phyloP scores from a whole-genome alignment of 2,888 invertebrate genomes.

The Drosophila nr. medialis region DNA sequence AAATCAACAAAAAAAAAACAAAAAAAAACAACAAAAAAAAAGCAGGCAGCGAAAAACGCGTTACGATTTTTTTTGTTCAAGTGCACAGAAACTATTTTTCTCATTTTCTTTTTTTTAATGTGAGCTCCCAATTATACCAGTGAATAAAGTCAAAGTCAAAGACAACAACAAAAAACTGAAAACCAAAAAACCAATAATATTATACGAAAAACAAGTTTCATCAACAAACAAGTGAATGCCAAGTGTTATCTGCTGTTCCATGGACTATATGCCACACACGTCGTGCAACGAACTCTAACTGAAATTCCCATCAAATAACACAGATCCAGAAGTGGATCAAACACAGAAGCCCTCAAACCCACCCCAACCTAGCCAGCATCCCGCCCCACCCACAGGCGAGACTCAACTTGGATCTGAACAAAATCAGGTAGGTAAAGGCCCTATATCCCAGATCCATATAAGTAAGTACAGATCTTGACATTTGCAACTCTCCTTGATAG shows the following conservation, averaged over 20 bases:
- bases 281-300: neutral
- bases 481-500: neutral
- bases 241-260: constrained; percentile 21
- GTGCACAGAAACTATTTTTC: constrained; percentile 48
- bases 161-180: constrained; percentile 5
- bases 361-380: neutral
- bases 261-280: constrained; percentile 28
- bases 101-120: constrained; percentile 47
- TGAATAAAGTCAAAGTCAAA: constrained; percentile 31
- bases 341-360: neutral
- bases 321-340: neutral
- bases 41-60: constrained; percentile 12
- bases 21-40: neutral
- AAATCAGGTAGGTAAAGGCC: constrained; percentile 26
- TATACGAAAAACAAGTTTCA: neutral
- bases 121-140: constrained; percentile 29
- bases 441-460: neutral
- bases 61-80: constrained; percentile 60
- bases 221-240: constrained; percentile 3
- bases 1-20: neutral
- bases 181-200: constrained; percentile 8
- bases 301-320: neutral
- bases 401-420: constrained; percentile 13
- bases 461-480: neutral
- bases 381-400: neutral